Percentiles rank a stretch among this genome's conserved stretches.
phyloP scores from a whole-genome alignment of 2,888 invertebrate genomes.

The Boloria selene region DNA sequence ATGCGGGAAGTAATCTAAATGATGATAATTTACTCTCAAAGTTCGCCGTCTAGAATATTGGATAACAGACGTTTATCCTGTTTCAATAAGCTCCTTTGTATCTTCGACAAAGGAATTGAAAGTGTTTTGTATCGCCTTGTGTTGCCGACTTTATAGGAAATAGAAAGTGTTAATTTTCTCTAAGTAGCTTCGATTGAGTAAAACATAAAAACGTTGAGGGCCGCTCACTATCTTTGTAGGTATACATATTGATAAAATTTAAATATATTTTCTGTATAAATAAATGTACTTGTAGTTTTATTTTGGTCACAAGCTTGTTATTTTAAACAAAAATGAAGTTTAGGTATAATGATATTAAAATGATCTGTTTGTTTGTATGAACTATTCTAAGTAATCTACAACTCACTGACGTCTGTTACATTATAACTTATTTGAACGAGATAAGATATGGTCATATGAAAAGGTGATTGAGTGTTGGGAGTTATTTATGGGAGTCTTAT shows the following conservation, averaged over 20 bases:
- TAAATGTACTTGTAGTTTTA: too few relatives aligned
- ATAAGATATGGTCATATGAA: too few relatives aligned
- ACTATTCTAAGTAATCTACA: too few relatives aligned
- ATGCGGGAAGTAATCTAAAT: conserved; percentile 40
- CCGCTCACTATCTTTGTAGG: not conserved
- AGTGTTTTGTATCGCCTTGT: conserved; percentile 27
- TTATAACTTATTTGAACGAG: too few relatives aligned
- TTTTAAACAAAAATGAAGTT: too few relatives aligned
- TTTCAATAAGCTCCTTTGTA: conserved; percentile 43
- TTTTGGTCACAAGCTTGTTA: too few relatives aligned
- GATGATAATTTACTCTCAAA: conserved; percentile 39
- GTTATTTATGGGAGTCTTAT: too few relatives aligned
- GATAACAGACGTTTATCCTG: conserved; percentile 44
- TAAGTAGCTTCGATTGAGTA: conserved; percentile 6
- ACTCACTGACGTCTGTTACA: too few relatives aligned
- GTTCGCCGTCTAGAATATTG: conserved; percentile 30
- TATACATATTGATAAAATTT: not conserved
- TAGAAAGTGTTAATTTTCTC: conserved; percentile 29
- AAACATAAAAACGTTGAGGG: not conserved
- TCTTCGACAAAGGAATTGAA: conserved; percentile 32
- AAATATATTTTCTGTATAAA: too few relatives aligned
- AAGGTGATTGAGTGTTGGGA: too few relatives aligned
- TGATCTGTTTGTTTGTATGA: too few relatives aligned
- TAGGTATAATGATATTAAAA: too few relatives aligned
- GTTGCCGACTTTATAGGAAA: conserved; percentile 25